phyloP scores from a whole-genome alignment of 1,140 invertebrate genomes.

The Euura saliciscinereae region DNA sequence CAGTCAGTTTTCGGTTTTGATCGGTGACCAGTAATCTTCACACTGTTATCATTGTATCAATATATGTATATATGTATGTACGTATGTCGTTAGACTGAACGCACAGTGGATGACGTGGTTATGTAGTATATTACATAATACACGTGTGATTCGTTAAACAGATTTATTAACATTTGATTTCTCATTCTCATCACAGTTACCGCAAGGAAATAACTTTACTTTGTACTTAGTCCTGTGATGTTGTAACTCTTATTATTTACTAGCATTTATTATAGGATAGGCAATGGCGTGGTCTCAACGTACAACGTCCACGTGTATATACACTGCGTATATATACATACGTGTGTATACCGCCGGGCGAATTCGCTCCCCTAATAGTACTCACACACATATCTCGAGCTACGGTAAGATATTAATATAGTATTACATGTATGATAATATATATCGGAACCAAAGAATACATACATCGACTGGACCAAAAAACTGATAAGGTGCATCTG shows the following conservation, averaged over 20 bases:
- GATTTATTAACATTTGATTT: neutral
- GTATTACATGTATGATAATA: neutral
- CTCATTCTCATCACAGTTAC: neutral
- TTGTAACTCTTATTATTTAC: neutral
- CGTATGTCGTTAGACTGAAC: too few species aligned
- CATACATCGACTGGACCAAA: neutral
- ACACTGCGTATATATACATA: neutral
- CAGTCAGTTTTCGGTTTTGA: too few species aligned
- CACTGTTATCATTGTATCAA: too few species aligned
- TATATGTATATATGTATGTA: too few species aligned
- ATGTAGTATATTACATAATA: neutral
- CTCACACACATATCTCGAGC: neutral
- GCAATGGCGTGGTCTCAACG: neutral
- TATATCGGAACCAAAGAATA: neutral
- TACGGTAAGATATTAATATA: neutral
- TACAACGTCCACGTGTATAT: neutral
- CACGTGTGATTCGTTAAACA: neutral
- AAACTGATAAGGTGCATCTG: slow-evolving; percentile 4
- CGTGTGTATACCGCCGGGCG: neutral
- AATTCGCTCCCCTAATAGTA: slow-evolving; percentile 4
- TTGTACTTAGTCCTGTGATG: slow-evolving; percentile 7
- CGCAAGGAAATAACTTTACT: slow-evolving; percentile 1
- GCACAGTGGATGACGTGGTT: too few species aligned
- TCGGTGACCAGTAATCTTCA: too few species aligned
- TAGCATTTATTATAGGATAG: neutral